Evolutionary conservation across 1,140 invertebrate genomes (phyloP), one percentile per base, ranked within the genome.

Genomic region (Mycetomoellerius zeteki): DNA sequence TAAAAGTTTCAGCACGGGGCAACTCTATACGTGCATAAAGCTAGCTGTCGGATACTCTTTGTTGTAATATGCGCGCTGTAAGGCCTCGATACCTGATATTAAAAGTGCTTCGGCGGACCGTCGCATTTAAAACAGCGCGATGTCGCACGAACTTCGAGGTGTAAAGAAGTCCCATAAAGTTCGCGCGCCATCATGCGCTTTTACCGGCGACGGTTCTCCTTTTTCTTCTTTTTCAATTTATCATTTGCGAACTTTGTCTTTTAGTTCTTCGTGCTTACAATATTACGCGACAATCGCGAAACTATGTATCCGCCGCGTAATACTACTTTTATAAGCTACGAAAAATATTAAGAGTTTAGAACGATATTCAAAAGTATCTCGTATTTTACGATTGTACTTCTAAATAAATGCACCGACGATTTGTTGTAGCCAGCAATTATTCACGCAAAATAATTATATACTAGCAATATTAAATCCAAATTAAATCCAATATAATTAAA

Each of bases 31-130:
- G 69, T 56, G 56, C 69, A 58, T 62, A 60, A 60, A 60, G 54
- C 54, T 75, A 33, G 37, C 54, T 43, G 69, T 73, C 67, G 50
- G 33, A 27, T 75, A 58, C 69, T 37, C 60, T 84, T 37, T 84
- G 69, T 84, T 75, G 54, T 84, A 84, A 84, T 84, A 84, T 84
- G 80, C 80, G 43, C 54, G 67, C 43, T 82, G 54, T 47, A 75
- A 75, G 37, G 43, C 80, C 69, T 73, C 80, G 80, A 84, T 84
- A 84, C 30, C 69, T 62, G 80, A 84, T 84, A 84, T 84, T 75
- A 84, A 84, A 84, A 84, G 69, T 84, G 80, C 80, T 75, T 84
- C 80, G 27, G 37, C 27, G 54, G 56, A 84, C 58, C 24, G 24
- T 75, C 21, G 54, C 80, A 75, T 75, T 84, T 84, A 84, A 84